Evolutionary conservation across 2,113 vertebrate genomes (phyloP), one percentile per base, ranked within the genome.

Genomic region (Ondatra zibethicus): DNA sequence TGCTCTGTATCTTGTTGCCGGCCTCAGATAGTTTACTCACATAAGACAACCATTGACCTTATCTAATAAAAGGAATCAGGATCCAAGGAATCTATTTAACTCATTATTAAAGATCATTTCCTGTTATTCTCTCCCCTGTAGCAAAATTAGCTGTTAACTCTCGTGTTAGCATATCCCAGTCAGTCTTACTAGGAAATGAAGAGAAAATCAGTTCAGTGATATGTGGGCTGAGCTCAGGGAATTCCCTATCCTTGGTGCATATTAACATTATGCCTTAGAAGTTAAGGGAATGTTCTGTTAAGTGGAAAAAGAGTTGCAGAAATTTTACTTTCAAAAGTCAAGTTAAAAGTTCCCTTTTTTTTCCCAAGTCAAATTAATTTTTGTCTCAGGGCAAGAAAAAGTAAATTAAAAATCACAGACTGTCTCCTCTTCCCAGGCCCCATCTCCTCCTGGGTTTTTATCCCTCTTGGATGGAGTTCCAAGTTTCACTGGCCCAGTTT

Each of bases 91-190:
- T 97, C 95, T 97, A 95, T 98, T 98, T 97, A 98, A 98, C 97
- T 97, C 98, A 98, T 98, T 98, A 97, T 98, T 97, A 97, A 97
- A 98, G 98, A 98, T 98, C 96, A 97, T 98, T 97, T 98, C 97
- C 96, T 98, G 97, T 98, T 98, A 98, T 97, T 98, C 98, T 98
- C 98, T 96, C 96, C 97, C 97, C 96, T 97, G 96, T 96, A 98
- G 98, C 97, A 94, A 98, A 98, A 98, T 98, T 98, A 98, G 97
- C 97, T 98, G 97, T 98, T 98, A 97, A 98, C 92, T 94, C 97
- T 98, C 97, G 87, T 98, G 97, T 98, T 98, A 98, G 96, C 96
- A 95, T 92, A 97, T 97, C 94, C 96, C 92, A 97, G 92, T 96
- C 97, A 95, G 72, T 82, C 93, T 94, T 96, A 82, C 94, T 77